Evolutionary conservation across 1,140 invertebrate species (phyloP).

Genomic region (Drosophila takahashii): DNA sequence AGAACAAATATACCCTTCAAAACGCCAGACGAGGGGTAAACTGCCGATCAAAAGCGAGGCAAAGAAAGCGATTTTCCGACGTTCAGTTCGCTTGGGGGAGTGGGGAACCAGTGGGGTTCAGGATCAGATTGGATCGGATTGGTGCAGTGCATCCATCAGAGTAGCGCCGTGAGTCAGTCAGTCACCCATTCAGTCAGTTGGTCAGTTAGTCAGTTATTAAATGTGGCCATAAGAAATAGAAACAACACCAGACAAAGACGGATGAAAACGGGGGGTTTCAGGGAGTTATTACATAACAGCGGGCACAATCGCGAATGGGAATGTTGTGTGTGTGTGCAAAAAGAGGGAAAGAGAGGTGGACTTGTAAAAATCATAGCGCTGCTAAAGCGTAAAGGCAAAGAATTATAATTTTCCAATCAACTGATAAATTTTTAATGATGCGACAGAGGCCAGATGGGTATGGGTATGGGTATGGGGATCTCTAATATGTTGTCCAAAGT

Average conservation of each 20-base stretch:
- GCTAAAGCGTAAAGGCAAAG: constrained; percentile 75
- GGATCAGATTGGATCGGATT: constrained; percentile 24
- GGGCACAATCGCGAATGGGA: constrained; percentile 25
- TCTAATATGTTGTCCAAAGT: constrained; percentile 77
- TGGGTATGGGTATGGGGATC: constrained; percentile 2
- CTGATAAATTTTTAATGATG: constrained; percentile 83
- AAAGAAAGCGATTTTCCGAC: constrained; percentile 35
- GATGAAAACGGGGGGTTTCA: background rate
- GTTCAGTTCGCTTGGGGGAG: background rate
- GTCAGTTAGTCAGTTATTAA: constrained; percentile 65
- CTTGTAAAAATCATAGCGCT: constrained; percentile 71
- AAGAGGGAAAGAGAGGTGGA: constrained; percentile 1
- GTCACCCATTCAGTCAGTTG: constrained; percentile 42
- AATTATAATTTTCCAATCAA: constrained; percentile 84
- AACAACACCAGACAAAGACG: constrained; percentile 23
- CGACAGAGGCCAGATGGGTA: constrained; percentile 18
- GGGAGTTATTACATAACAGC: constrained; percentile 66
- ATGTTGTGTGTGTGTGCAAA: background rate
- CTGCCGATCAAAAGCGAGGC: constrained; percentile 37
- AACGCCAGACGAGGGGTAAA: background rate
- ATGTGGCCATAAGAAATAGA: constrained; percentile 65
- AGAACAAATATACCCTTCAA: background rate
- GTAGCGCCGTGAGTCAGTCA: constrained; percentile 23
- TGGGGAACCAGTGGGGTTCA: constrained; percentile 8
- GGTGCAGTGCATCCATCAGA: constrained; percentile 51